A percentile compares a stretch with the other conserved stretches of the same genome.
Evolutionary conservation across 2,888 invertebrate species (phyloP).

Genomic region (Lydus trimaculatus): DNA sequence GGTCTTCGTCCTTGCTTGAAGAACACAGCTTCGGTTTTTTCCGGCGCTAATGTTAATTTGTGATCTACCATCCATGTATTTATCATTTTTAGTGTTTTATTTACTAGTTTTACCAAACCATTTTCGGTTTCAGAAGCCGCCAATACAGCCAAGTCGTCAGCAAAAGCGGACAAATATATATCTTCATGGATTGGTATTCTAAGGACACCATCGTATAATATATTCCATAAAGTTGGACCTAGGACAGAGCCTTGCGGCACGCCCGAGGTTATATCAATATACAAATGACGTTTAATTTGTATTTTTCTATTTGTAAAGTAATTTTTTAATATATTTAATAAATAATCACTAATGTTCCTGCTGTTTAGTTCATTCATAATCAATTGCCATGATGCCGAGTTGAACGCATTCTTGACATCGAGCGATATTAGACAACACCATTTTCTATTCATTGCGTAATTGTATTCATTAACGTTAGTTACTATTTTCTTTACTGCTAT

Average conservation of each 20-base stretch:
- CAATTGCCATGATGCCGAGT: too few relatives aligned
- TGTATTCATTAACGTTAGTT: too few relatives aligned
- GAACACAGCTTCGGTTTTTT: not conserved
- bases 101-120: not conserved
- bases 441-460: not conserved
- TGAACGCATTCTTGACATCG: too few relatives aligned
- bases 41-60: not conserved
- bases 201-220: constrained; percentile 12
- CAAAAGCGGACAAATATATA: constrained; percentile 1
- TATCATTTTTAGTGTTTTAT: not conserved
- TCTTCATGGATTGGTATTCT: not conserved
- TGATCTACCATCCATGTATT: not conserved
- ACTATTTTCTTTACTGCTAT: too few relatives aligned
- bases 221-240: constrained; percentile 10
- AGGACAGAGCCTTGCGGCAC: not conserved
- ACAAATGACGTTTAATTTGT: too few relatives aligned
- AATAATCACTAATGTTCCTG: too few relatives aligned
- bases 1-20: not conserved
- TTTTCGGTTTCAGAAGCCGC: constrained; percentile 2
- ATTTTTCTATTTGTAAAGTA: too few relatives aligned
- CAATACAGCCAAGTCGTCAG: constrained; percentile 1
- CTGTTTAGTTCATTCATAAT: too few relatives aligned
- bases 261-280: too few relatives aligned
- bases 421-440: too few relatives aligned
- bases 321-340: too few relatives aligned